Conservation (phyloP, 2,797 vertebrate genomes). For the Geotrypetes seraphini region DNA sequence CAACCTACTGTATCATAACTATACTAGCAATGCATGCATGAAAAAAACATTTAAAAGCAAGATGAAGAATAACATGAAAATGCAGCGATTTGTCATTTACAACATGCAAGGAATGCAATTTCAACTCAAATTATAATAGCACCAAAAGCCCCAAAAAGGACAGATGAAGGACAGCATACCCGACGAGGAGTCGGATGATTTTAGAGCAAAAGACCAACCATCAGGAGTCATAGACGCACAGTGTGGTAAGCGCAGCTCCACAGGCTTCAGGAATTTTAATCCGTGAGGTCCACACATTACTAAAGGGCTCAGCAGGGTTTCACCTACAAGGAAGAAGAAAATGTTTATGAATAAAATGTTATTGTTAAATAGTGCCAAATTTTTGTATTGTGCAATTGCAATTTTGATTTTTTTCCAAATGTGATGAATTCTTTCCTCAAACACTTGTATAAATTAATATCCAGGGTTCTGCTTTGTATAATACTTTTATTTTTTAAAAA, state of each 20-base stretch:
- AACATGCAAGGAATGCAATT: conserved; percentile 37
- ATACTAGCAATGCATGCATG: too few species aligned
- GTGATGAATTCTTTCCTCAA: too few species aligned
- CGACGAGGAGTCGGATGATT: conserved; percentile 99
- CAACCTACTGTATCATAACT: too few species aligned
- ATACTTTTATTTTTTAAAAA: too few species aligned
- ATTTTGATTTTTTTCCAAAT: too few species aligned
- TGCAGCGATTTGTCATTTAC: conserved; percentile 37
- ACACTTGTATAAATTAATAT: too few species aligned
- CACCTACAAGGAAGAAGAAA: conserved; percentile 52
- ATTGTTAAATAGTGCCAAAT: too few species aligned
- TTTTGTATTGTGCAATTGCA: too few species aligned
- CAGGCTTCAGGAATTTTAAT: conserved; percentile 97
- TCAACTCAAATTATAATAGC: too few species aligned
- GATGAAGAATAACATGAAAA: conserved; percentile 35
- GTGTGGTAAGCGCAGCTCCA: conserved; percentile 97
- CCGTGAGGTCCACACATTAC: conserved; percentile 98
- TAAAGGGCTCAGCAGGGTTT: conserved; percentile 86
- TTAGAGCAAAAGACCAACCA: conserved; percentile 99
- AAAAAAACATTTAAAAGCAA: conserved; percentile 34
- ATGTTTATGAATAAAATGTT: neutral
- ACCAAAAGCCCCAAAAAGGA: conserved; percentile 83
- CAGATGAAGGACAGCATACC: conserved; percentile 95
- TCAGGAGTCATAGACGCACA: conserved; percentile 99
- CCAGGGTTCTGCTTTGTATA: too few species aligned